A percentile compares a stretch with the other conserved stretches of the same genome.
Evolutionary conservation across 2,113 vertebrate genomes (phyloP).

Genomic region (Podarcis raffonei): DNA sequence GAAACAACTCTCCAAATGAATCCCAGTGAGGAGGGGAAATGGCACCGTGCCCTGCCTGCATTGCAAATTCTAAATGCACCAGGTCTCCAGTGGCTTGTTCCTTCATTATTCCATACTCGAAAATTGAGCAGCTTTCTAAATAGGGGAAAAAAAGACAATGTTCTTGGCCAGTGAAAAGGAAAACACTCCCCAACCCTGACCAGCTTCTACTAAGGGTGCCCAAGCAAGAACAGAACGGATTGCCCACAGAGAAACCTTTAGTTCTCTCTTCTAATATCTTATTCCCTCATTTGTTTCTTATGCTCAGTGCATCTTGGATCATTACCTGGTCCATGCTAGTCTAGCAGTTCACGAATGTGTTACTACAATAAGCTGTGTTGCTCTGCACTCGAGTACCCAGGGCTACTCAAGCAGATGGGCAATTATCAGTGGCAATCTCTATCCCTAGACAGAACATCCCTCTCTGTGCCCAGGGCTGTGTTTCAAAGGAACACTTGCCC

Average conservation of each 20-base stretch:
- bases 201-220: neutral
- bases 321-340: neutral
- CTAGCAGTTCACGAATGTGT: neutral
- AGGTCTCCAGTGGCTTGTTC: slow-evolving; percentile 36
- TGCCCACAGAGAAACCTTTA: neutral
- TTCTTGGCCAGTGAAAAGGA: neutral
- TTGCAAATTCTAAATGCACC: slow-evolving; percentile 53
- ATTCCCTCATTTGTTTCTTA: accelerated
- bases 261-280: neutral
- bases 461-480: neutral
- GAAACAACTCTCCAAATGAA: slow-evolving; percentile 64
- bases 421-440: neutral
- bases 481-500: slow-evolving; percentile 19
- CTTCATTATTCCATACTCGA: slow-evolving; percentile 33
- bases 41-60: slow-evolving; percentile 57
- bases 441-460: slow-evolving; percentile 1
- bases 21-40: slow-evolving; percentile 49
- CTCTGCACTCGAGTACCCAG: neutral
- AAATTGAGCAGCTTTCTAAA: slow-evolving; percentile 47
- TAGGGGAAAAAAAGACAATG: neutral
- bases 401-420: neutral
- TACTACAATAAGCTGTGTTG: slow-evolving; percentile 23
- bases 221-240: neutral
- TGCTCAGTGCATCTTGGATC: accelerated
- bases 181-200: neutral